Conservation (phyloP, 2,113 vertebrate genomes). For the Solenodon paradoxus region DNA sequence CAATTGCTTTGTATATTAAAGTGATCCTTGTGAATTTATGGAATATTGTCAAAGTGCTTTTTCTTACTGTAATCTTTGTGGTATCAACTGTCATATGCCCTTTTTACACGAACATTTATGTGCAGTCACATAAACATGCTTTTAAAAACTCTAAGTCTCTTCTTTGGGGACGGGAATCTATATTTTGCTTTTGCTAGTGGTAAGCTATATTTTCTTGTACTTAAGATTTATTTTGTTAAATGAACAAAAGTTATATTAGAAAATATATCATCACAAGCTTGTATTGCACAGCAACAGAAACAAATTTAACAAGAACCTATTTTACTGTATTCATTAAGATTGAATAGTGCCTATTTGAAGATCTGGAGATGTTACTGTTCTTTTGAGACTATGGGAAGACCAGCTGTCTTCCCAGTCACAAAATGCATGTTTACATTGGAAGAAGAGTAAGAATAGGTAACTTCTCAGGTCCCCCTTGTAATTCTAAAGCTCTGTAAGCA, state of each 20-base stretch:
- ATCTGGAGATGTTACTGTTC: neutral
- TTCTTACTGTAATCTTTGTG: constrained; percentile 90
- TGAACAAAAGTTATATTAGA: constrained; percentile 22
- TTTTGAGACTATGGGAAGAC: neutral
- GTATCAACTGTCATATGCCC: constrained; percentile 87
- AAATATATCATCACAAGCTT: constrained; percentile 21
- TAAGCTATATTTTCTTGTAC: constrained; percentile 23
- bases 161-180: constrained; percentile 77
- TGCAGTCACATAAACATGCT: constrained; percentile 89
- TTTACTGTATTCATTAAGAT: neutral
- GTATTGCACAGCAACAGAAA: neutral
- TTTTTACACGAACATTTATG: constrained; percentile 89
- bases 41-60: constrained; percentile 88
- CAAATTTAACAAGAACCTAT: neutral
- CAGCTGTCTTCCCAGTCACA: neutral
- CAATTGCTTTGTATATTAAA: constrained; percentile 90
- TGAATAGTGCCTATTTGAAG: constrained; percentile 2
- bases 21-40: constrained; percentile 90
- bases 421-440: neutral
- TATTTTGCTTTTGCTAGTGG: neutral
- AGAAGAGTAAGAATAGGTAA: neutral
- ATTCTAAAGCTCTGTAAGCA: constrained; percentile 1
- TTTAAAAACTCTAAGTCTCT: constrained; percentile 84
- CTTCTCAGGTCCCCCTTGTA: neutral
- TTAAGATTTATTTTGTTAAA: constrained; percentile 53